Base-by-base conservation (phyloP, 2,797 vertebrate species). In the Glossophaga mutica region DNA sequence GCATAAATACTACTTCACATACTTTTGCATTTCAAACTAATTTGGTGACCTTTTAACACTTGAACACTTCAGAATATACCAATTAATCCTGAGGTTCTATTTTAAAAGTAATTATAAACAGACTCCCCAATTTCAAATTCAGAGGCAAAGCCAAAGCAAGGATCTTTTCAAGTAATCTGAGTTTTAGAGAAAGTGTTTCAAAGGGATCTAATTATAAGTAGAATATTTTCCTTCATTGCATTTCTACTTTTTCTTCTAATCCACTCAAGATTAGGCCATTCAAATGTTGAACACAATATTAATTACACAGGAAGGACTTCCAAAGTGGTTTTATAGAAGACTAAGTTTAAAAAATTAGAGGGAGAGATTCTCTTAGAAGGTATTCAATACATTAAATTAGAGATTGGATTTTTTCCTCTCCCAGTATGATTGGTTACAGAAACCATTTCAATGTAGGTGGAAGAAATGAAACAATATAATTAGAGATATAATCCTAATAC, bases 121-220 rank as follows among this genome's bases (percentile, higher is more conserved):
- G 46, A 11, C 26, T 84, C 86, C 5, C n/a, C 85, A 52, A 89
- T 96, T 95, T 95, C 42, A 93, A 74, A 94, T 92, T 96, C 81
- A 94, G 44, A 50, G 90, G 39, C 12, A 70, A 93, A 96, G 52
- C 34, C 34, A 88, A 93, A 86, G 22, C 32, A 65, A 89, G 48
- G 29, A 82, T 92, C 22, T 90, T 94, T 95, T 90, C 19, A 94
- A 95, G 59, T 55, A 85, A 70, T 50, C 44, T 78, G 42, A 10
- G 22, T 92, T 96, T 96, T 79, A 44, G 44, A 42, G 65, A 83
- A 95, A 73, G 42, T 79, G 59, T 90, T 94, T 97, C 82, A 88
- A 14, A 94, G 87, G 32, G 26, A n/a, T 59, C 82, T 92, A 94
- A 94, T 96, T 97, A 92, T 78, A 86, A 88, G 77, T 59, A 79